Percentiles rank a stretch among this genome's conserved stretches.
These are phyloP conservation scores for Brachionichthys hirsutus DNA, from an alignment of 2,113 vertebrate species.

Conservation along the genomic window DNA sequence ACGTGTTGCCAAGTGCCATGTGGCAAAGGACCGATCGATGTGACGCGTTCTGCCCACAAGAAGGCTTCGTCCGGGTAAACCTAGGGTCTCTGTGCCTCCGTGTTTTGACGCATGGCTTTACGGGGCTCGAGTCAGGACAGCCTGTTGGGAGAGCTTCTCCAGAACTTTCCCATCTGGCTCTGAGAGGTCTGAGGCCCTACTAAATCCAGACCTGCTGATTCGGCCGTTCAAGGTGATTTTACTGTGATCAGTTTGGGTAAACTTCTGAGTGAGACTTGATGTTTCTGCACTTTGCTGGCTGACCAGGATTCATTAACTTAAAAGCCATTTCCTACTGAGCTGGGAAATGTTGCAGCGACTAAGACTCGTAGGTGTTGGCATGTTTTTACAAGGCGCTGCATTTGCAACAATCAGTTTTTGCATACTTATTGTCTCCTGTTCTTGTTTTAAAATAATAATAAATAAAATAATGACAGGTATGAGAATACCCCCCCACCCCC, in stretches of 20 bases:
- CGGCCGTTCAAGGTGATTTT: slow-evolving; percentile 3
- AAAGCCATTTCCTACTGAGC: neutral
- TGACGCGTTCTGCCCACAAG: neutral
- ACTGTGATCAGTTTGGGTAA: neutral
- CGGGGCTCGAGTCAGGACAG: slow-evolving; percentile 29
- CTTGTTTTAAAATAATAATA: neutral
- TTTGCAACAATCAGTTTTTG: too few relatives aligned
- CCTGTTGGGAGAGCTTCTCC: slow-evolving; percentile 24
- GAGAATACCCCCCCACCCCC: neutral
- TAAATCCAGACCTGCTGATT: neutral
- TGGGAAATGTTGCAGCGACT: neutral
- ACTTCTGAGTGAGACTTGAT: neutral
- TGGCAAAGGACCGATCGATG: slow-evolving; percentile 18
- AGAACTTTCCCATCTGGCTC: neutral
- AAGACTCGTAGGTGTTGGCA: too few relatives aligned
- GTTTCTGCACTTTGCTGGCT: too few relatives aligned
- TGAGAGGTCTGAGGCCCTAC: neutral
- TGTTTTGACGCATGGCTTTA: slow-evolving; percentile 64
- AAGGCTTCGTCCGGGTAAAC: neutral
- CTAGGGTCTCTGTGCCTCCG: slow-evolving; percentile 47
- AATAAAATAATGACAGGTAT: too few relatives aligned
- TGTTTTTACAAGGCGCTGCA: too few relatives aligned
- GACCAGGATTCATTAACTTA: neutral
- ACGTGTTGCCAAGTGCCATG: slow-evolving; percentile 48
- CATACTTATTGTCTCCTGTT: too few relatives aligned